Evolutionary conservation across 2,113 vertebrate genomes (phyloP), one percentile per base, ranked within the genome.

Genomic region (Antechinus flavipes): DNA sequence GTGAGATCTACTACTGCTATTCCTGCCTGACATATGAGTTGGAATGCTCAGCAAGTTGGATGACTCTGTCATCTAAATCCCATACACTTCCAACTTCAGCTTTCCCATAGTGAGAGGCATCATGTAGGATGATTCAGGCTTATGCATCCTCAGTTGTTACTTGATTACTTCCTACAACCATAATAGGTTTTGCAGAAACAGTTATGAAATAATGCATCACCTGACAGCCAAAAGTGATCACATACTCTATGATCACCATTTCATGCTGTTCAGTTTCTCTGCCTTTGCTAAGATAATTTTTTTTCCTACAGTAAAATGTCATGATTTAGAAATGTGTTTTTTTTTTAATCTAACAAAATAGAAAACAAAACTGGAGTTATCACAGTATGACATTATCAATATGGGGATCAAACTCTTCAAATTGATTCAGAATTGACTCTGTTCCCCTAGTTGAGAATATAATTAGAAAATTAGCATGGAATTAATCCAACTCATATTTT

Each of bases 21-120:
- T 90, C 47, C n/a, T 22, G 54, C 8, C 54, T 92, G 90, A 92
- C n/a, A 25, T 27, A n/a, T 24, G 56, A 95, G 19, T 5, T 61
- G 61, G 56, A 94, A 93, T 91, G 35, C 11, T 91, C 30, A 93
- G 12, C 25, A 7, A 22, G n/a, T 95, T 92, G 92, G 54, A 94
- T 58, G 14, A 2, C 91, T 30, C 7, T 5, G 27, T 50, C 26
- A 25, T 0, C 11, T 24, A 52, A 1, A 47, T 2, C 9, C 42
- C 35, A n/a, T 46, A 49, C 30, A n/a, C 2, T 6, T 91, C 50
- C 49, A n/a, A 52, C 91, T 92, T 24, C 54, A 46, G 50, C 27
- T 54, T 27, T 3, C 22, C 4, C 10, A 25, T 0, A 8, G 35
- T 54, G 25, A 49, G 26, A 91, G 24, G 23, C n/a, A 24, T 6